phyloP scores from a whole-genome alignment of 1,140 invertebrate genomes.

The Lordiphosa stackelbergi region DNA sequence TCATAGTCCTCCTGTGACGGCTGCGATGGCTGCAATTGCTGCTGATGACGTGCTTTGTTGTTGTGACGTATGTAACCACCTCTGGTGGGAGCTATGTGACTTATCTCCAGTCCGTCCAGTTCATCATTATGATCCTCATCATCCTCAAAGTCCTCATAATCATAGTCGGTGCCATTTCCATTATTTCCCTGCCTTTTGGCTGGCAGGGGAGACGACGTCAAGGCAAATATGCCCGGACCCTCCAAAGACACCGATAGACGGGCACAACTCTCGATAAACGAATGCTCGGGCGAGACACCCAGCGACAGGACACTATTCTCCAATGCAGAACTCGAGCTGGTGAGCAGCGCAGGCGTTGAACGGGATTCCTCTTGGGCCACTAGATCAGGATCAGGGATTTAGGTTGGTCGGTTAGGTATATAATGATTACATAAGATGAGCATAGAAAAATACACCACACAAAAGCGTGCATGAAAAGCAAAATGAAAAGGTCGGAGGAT shows the following conservation, averaged over 20 bases:
- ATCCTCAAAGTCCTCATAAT: conserved; percentile 66
- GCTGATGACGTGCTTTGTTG: conserved; percentile 23
- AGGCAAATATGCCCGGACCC: conserved; percentile 77
- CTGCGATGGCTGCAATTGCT: background rate
- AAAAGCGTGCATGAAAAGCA: conserved; percentile 2
- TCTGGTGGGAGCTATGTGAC: conserved; percentile 45
- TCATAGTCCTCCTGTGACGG: conserved; percentile 53
- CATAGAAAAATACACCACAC: conserved; percentile 2
- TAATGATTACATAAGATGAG: background rate
- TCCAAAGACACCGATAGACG: conserved; percentile 90
- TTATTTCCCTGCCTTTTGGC: conserved; percentile 34
- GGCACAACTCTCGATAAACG: conserved; percentile 89
- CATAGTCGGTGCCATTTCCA: conserved; percentile 56
- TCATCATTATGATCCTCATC: conserved; percentile 68
- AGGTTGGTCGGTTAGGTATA: conserved; percentile 5
- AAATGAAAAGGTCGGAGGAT: background rate
- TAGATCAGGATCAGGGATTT: conserved; percentile 35
- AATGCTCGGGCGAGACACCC: conserved; percentile 90
- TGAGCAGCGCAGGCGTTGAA: conserved; percentile 87
- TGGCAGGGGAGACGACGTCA: conserved; percentile 71
- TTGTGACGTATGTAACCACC: conserved; percentile 23
- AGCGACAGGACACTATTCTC: conserved; percentile 81
- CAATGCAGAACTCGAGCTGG: conserved; percentile 80
- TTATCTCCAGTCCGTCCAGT: conserved; percentile 52
- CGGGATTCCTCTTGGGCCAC: conserved; percentile 87